These are phyloP conservation scores for Seladonia tumulorum DNA, from an alignment of 2,888 invertebrate species.

Conservation along the genomic window DNA sequence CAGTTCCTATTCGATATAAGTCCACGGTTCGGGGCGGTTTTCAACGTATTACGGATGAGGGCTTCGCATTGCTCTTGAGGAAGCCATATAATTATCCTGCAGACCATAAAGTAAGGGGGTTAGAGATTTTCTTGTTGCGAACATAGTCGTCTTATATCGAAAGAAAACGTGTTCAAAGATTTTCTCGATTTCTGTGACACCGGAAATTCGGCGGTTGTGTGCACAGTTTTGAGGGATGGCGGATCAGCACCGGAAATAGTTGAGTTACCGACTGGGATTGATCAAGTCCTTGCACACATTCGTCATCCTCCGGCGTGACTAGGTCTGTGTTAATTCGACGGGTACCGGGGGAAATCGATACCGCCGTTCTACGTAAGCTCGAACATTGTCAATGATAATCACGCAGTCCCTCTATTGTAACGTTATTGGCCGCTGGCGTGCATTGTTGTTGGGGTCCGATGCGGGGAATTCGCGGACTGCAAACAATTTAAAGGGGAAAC, in stretches of 20 bases:
- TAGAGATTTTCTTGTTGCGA: no score
- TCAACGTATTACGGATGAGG: no score
- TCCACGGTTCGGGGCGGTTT: no score
- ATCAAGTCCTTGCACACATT: neutral
- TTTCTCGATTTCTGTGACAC: neutral
- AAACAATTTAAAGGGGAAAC: conserved; percentile 59
- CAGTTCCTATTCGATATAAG: no score
- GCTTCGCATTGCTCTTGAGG: no score
- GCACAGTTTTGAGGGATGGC: neutral
- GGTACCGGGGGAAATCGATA: conserved; percentile 41
- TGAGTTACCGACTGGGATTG: neutral
- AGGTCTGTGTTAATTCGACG: conserved; percentile 26
- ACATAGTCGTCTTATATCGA: no score
- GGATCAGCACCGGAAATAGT: neutral
- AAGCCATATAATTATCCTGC: no score
- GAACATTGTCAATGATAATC: conserved; percentile 47
- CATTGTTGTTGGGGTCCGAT: neutral
- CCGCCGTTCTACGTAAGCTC: neutral
- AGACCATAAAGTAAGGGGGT: no score
- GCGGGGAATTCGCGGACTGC: neutral
- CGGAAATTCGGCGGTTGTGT: neutral
- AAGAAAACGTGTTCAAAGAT: neutral
- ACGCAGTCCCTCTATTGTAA: conserved; percentile 28
- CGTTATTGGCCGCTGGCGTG: conserved; percentile 35
- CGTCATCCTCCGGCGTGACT: conserved; percentile 11